Base-by-base conservation (phyloP, 2,888 invertebrate species). In the Sericinus montela region DNA sequence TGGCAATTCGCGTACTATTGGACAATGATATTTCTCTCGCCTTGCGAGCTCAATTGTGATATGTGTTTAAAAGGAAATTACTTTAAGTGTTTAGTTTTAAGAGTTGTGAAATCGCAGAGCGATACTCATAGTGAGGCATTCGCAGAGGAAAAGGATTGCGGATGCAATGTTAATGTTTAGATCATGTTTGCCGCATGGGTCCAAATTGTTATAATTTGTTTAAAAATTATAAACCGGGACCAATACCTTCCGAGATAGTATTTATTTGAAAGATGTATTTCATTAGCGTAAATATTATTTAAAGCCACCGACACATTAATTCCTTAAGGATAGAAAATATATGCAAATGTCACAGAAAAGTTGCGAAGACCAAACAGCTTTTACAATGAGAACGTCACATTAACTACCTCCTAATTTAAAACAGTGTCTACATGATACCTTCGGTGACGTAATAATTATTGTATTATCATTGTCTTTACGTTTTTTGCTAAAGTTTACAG, bases 291-390 rank as follows among this genome's bases (percentile, higher is more conserved):
- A 88, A 85, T 84, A 72, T 78, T 84, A 82, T 81, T 77, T 77
- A 84, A 88, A 84, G 87, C 87, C 89, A 90, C 89, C 89, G 89
- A 90, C 89, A 89, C 86, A 84, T 83, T 87, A 84, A 86, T 85
- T 86, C 80, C 84, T 85, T 89, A 88, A 88, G 88, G 72, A 77
- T 88, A 87, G 87, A 85, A 85, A 86, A 84, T 87, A 88, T 79
- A 84, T 76, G 78, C 59, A 61, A 67, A 67, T 75, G 84, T 83
- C 84, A 69, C 72, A 68, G 75, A 80, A 85, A 85, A 86, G 88
- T 86, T 87, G 87, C 87, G 87, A 85, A 86, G 68, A 73, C 66
- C 68, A 64, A 64, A 67, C 57, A 69, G 65, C 59, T 69, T 53
- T 52, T 51, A 52, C 38, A 37, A 69, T 67, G 58, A 58, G 58